Percentiles rank a stretch among this genome's conserved stretches.
Evolutionary conservation across 2,888 invertebrate genomes (phyloP).

Genomic region (Hirtodrosophila duncani): DNA sequence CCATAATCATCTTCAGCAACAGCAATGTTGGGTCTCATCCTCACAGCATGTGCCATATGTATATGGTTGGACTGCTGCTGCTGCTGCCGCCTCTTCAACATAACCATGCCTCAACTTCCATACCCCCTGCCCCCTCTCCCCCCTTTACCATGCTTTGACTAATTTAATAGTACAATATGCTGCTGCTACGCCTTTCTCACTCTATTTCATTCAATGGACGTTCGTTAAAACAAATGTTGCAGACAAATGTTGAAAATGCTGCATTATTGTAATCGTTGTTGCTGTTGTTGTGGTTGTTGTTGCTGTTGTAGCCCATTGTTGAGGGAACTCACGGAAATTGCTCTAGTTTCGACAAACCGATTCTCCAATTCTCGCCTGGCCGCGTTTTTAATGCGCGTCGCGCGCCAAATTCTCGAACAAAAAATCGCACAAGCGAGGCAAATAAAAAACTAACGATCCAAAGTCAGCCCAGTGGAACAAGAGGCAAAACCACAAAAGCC

Average conservation of each 20-base stretch:
- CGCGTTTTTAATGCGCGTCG: conserved; percentile 49
- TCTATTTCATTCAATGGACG: conserved; percentile 39
- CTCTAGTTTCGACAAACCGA: conserved; percentile 10
- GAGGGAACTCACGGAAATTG: no score
- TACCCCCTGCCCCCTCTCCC: not conserved
- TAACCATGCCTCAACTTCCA: not conserved
- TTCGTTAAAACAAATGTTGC: conserved; percentile 56
- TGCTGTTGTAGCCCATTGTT: conserved; percentile 30
- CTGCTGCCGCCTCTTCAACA: conserved; percentile 11
- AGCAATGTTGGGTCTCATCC: not conserved
- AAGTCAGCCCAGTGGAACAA: conserved; percentile 61
- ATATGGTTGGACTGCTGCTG: conserved; percentile 44
- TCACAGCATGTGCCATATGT: conserved; percentile 44
- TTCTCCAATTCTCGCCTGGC: conserved; percentile 40
- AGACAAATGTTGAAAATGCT: conserved; percentile 40
- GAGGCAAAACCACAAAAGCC: conserved; percentile 24
- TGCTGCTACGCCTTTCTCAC: conserved; percentile 27
- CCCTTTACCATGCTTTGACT: conserved; percentile 21
- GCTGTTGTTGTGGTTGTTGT: conserved; percentile 17
- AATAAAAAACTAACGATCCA: conserved; percentile 46
- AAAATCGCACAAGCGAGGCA: conserved; percentile 14
- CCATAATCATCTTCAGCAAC: no score
- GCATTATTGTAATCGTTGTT: conserved; percentile 40
- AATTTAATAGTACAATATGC: conserved; percentile 67
- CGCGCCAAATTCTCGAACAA: conserved; percentile 61